phyloP scores from a whole-genome alignment of 1,140 invertebrate species.

The Elymnias hypermnestra region DNA sequence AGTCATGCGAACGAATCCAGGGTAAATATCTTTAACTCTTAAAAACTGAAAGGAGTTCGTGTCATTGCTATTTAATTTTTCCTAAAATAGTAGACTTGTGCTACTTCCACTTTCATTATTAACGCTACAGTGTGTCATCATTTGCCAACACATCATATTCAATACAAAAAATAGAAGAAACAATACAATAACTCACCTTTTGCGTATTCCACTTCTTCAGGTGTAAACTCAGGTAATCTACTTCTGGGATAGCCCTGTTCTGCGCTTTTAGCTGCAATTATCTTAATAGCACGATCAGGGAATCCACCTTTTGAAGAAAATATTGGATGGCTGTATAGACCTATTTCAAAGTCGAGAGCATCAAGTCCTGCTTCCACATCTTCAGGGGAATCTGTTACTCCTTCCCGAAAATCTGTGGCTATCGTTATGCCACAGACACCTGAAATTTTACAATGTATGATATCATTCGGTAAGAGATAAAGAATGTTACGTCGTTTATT shows the following conservation, averaged over 20 bases:
- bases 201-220: conserved; percentile 76
- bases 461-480: too few species aligned
- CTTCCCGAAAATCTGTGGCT: conserved; percentile 39
- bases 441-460: conserved; percentile 16
- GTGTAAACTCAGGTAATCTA: conserved; percentile 61
- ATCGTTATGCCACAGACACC: conserved; percentile 44
- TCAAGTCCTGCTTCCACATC: conserved; percentile 36
- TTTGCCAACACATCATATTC: too few species aligned
- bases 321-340: conserved; percentile 48
- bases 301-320: conserved; percentile 76
- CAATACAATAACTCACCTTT: conserved; percentile 65
- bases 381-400: conserved; percentile 26
- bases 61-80: too few species aligned
- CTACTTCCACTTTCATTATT: too few species aligned
- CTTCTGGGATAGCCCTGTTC: conserved; percentile 57
- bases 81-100: too few species aligned
- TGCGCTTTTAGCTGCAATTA: conserved; percentile 52
- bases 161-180: too few species aligned
- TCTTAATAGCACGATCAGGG: conserved; percentile 65
- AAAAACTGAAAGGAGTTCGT: too few species aligned
- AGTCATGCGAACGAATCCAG: too few species aligned
- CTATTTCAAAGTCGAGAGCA: conserved; percentile 43
- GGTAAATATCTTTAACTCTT: too few species aligned
- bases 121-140: too few species aligned
- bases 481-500: too few species aligned